phyloP scores from a whole-genome alignment of 1,140 invertebrate genomes.

The Drosophila sulfurigaster region DNA sequence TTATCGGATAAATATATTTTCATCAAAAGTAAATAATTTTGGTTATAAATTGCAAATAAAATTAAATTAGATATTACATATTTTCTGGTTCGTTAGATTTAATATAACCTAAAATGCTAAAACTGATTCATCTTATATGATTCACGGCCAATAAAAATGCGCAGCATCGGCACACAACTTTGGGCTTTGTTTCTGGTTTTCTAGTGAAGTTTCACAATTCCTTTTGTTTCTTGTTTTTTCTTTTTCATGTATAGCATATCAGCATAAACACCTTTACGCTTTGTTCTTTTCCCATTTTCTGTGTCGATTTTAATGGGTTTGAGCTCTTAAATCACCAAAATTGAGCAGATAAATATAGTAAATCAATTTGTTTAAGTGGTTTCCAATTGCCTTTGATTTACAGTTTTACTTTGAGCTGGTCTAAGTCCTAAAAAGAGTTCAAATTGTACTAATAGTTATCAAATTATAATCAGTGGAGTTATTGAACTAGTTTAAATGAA shows the following conservation, averaged over 20 bases:
- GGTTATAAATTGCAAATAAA: too few species aligned
- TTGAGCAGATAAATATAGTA: constrained; percentile 10
- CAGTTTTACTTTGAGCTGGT: not conserved
- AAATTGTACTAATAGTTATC: not conserved
- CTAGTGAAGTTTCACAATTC: constrained; percentile 1
- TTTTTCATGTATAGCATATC: constrained; percentile 1
- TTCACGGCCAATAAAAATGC: constrained; percentile 9
- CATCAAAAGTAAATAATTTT: too few species aligned
- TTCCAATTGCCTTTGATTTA: constrained; percentile 9
- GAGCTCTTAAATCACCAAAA: constrained; percentile 12
- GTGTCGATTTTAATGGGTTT: not conserved
- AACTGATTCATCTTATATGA: constrained; percentile 10
- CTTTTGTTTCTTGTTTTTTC: not conserved
- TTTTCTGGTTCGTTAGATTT: not conserved
- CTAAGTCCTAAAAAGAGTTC: not conserved
- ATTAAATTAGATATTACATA: too few species aligned
- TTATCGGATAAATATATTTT: too few species aligned
- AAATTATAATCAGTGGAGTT: not conserved
- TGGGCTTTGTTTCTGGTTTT: constrained; percentile 16
- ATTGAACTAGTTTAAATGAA: not conserved
- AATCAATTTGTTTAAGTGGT: constrained; percentile 4
- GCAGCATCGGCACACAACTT: not conserved
- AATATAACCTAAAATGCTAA: not conserved
- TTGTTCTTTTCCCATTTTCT: constrained; percentile 10
- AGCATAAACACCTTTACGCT: constrained; percentile 22